A percentile compares a stretch with the other conserved stretches of the same genome.
These are phyloP conservation scores for Callipepla californica DNA, from an alignment of 2,113 vertebrate species.

Conservation along the genomic window DNA sequence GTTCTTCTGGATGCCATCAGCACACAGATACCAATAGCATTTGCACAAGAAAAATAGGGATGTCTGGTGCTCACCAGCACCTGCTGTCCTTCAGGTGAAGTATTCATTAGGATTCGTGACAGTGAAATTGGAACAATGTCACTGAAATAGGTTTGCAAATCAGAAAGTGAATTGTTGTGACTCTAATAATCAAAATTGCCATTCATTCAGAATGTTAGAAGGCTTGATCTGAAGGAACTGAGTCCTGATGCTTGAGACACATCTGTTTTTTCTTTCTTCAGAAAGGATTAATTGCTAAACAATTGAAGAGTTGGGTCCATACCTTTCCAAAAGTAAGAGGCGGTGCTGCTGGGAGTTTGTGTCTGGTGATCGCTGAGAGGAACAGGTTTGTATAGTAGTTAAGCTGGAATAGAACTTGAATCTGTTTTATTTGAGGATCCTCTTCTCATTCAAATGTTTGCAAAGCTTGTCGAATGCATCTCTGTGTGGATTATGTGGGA, in stretches of 20 bases:
- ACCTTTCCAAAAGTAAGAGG: background rate
- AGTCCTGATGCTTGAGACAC: background rate
- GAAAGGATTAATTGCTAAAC: background rate
- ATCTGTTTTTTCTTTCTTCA: background rate
- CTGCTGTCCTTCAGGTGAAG: slow-evolving; percentile 14
- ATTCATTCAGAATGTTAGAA: background rate
- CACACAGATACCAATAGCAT: slow-evolving; percentile 3
- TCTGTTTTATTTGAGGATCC: slow-evolving; percentile 48
- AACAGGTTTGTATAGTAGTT: background rate
- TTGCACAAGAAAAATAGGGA: slow-evolving; percentile 11
- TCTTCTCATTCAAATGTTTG: slow-evolving; percentile 67
- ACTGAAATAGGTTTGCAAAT: background rate
- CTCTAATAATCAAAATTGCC: background rate
- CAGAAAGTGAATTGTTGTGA: background rate
- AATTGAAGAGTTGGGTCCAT: background rate
- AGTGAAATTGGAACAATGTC: background rate
- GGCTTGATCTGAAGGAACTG: background rate
- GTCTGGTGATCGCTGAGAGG: background rate
- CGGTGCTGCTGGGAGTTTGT: background rate
- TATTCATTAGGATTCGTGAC: background rate
- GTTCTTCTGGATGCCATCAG: background rate
- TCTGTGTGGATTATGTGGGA: slow-evolving; percentile 51
- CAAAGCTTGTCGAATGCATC: slow-evolving; percentile 39
- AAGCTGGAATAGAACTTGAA: slow-evolving; percentile 30
- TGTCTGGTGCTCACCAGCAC: background rate